Evolutionary conservation across 2,888 invertebrate species (phyloP).

Genomic region (Xylocampa areola): DNA sequence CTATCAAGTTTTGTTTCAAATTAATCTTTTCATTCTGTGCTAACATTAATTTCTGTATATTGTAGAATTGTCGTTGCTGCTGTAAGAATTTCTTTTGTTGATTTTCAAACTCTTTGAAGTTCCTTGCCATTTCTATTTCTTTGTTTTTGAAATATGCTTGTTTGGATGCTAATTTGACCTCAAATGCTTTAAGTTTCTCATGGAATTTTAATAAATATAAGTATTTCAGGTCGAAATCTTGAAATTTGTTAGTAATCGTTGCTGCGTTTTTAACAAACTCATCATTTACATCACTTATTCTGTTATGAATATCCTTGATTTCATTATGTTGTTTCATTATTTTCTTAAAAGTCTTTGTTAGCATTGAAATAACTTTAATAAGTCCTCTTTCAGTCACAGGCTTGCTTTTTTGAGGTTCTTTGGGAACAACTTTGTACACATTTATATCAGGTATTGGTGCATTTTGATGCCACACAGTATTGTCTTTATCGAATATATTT

Average conservation of each 20-base stretch:
- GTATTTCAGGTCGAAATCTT: conserved; percentile 79
- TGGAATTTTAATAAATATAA: conserved; percentile 67
- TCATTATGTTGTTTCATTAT: conserved; percentile 81
- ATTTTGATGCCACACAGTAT: conserved; percentile 72
- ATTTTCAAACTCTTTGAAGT: conserved; percentile 76
- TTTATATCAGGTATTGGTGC: conserved; percentile 65
- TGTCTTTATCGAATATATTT: conserved; percentile 70
- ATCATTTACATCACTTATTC: conserved; percentile 68
- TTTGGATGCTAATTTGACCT: conserved; percentile 65
- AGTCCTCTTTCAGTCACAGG: conserved; percentile 77
- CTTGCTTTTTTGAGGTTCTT: conserved; percentile 65
- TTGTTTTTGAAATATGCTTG: conserved; percentile 69
- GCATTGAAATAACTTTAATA: conserved; percentile 79
- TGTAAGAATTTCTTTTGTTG: conserved; percentile 81
- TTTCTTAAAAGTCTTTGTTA: conserved; percentile 83
- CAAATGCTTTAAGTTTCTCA: conserved; percentile 70
- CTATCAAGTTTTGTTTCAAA: conserved; percentile 76
- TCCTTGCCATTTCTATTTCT: conserved; percentile 73
- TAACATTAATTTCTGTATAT: conserved; percentile 79
- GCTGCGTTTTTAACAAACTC: conserved; percentile 70
- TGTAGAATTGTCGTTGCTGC: conserved; percentile 82
- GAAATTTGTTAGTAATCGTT: conserved; percentile 67
- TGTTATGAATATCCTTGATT: conserved; percentile 75
- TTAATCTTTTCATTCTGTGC: conserved; percentile 83
- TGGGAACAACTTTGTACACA: conserved; percentile 71